Base-by-base conservation (phyloP, 37 sponge, comb jelly and placozoan species). In the Ianthella basta region DNA sequence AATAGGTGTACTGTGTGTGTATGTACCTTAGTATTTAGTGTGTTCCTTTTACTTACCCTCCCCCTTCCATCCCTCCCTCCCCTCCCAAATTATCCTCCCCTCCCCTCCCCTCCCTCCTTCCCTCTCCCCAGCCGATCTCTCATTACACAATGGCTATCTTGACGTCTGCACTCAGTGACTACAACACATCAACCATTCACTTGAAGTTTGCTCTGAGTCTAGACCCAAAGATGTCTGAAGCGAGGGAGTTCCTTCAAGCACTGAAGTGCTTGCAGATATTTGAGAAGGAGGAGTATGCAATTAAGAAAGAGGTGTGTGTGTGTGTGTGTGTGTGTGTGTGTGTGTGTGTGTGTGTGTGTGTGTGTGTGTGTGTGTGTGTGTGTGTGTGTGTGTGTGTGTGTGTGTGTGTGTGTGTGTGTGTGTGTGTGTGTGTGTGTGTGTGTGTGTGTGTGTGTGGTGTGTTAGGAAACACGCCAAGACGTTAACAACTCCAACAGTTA, bases 71-170 rank as follows among this genome's bases (percentile, higher is more conserved):
- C 50, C 50, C 50, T 44, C 50, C 34, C 70, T 35, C 34, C 27
- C 34, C 70, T 44, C 50, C 50, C 50, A n/a, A n/a, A n/a, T n/a
- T n/a, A n/a, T 8, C 50, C 70, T 69, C 33, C 70, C 70, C 33
- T 35, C 34, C 33, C 33, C 34, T 29, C 33, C 29, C 33, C 70
- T 35, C 24, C 12, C 18, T 15, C 4, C 24, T 10, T 61, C 64
- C 4, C 29, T 12, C 29, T 27, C 24, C 24, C 20, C 78, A 75
- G 78, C 78, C 78, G 1, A 50, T 75, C 24, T 40, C 78, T 21
- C 78, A 75, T 53, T 75, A 75, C 78, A 75, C 78, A 38, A 32
- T 75, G 78, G 78, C 78, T 24, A 75, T 75, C 6, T 2, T 75
- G 14, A 24, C 40, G 78, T 40, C 24, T 16, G 37, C 44, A 39